These are phyloP conservation scores for Astatoreochromis straeleni DNA, from an alignment of 2,113 vertebrate genomes.

Conservation along the genomic window DNA sequence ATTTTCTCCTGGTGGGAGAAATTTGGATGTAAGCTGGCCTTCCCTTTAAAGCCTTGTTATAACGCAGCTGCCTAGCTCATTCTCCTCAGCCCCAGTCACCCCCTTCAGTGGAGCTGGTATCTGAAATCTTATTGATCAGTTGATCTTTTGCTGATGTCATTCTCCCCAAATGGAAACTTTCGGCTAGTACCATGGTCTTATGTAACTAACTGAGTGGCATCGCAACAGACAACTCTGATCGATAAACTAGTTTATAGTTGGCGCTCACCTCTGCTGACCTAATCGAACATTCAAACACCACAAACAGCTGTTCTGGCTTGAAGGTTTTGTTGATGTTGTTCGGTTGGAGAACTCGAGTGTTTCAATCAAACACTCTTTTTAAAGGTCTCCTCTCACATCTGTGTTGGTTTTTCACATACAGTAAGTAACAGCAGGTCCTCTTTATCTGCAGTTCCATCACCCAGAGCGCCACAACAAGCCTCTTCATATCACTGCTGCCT, in stretches of 20 bases:
- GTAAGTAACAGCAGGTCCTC: background rate
- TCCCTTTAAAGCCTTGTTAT: background rate
- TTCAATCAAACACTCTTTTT: background rate
- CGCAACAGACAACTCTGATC: background rate
- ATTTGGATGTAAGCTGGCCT: background rate
- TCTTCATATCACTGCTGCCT: background rate
- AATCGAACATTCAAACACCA: background rate
- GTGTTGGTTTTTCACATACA: background rate
- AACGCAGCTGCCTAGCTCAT: background rate
- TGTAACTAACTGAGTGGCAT: background rate
- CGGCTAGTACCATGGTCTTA: background rate
- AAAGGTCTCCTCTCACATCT: background rate
- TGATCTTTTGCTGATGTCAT: slow-evolving; percentile 20
- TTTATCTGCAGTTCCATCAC: background rate
- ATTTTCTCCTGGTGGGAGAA: slow-evolving; percentile 16
- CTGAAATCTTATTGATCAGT: background rate
- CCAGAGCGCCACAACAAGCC: background rate
- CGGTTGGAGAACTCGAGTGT: background rate
- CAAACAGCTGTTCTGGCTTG: background rate
- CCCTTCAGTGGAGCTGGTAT: background rate
- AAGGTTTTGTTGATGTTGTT: background rate
- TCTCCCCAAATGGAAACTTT: background rate
- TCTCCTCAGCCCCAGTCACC: background rate
- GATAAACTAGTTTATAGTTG: background rate
- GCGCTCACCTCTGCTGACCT: background rate